Evolutionary conservation across 2,797 vertebrate species (phyloP).

Genomic region (Esox masquinongy): DNA sequence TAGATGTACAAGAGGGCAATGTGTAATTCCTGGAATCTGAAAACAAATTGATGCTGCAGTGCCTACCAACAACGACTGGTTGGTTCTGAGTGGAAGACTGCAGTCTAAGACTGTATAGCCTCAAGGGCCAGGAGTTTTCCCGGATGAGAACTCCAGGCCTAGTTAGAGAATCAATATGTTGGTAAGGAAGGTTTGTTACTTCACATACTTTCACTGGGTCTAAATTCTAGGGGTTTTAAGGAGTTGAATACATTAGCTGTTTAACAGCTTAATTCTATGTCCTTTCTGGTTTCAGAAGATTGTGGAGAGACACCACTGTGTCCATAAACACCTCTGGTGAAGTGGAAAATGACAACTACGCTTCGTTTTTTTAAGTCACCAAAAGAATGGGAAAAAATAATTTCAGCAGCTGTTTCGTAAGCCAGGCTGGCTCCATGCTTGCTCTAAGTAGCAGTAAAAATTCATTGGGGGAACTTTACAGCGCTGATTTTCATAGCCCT

Average conservation of each 20-base stretch:
- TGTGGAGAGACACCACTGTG: constrained; percentile 12
- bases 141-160: neutral
- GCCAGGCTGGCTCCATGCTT: constrained; percentile 36
- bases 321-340: neutral
- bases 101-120: neutral
- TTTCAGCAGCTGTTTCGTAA: constrained; percentile 32
- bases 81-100: neutral
- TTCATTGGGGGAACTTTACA: constrained; percentile 42
- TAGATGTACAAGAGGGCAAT: constrained; percentile 17
- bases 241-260: constrained; percentile 46
- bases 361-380: constrained; percentile 2
- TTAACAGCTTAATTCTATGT: constrained; percentile 40
- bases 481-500: constrained; percentile 46
- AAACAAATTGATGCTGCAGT: neutral
- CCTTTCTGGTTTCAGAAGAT: constrained; percentile 23
- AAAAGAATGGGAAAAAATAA: constrained; percentile 18
- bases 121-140: neutral
- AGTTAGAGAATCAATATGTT: neutral
- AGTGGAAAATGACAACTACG: neutral
- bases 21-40: constrained; percentile 13
- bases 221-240: constrained; percentile 19
- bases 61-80: neutral
- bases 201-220: neutral
- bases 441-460: constrained; percentile 31
- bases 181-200: neutral